phyloP scores from a whole-genome alignment of 2,113 vertebrate species.

The Platichthys stellatus region DNA sequence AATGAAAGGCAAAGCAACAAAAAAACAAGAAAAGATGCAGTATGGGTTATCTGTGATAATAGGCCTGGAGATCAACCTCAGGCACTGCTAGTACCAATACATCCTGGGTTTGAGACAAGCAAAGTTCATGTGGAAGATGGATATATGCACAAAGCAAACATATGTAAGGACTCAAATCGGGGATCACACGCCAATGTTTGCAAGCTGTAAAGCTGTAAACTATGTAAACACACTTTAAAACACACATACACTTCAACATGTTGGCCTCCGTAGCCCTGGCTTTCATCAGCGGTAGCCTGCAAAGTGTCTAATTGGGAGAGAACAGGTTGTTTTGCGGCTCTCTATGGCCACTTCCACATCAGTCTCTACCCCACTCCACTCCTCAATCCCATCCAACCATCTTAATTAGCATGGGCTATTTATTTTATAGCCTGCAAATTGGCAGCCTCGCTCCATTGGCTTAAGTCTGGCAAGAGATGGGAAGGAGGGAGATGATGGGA shows the following conservation, averaged over 20 bases:
- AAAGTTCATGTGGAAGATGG: constrained; percentile 57
- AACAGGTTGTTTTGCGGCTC: constrained; percentile 75
- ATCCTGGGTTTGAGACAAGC: constrained; percentile 32
- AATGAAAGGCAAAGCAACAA: constrained; percentile 49
- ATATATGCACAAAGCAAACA: constrained; percentile 39
- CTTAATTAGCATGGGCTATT: constrained; percentile 80
- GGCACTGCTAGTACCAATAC: constrained; percentile 20
- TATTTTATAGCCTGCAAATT: constrained; percentile 81
- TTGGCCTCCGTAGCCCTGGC: constrained; percentile 30
- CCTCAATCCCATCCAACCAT: constrained; percentile 66
- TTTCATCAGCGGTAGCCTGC: constrained; percentile 47
- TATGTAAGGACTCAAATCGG: constrained; percentile 35
- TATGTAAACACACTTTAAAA: constrained; percentile 45
- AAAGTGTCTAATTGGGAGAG: constrained; percentile 72
- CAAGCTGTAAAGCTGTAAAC: constrained; percentile 34
- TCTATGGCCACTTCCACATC: constrained; percentile 58
- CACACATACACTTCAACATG: constrained; percentile 25
- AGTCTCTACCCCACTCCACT: constrained; percentile 48
- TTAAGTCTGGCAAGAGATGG: constrained; percentile 54
- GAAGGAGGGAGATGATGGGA: constrained; percentile 22
- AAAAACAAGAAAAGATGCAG: constrained; percentile 22
- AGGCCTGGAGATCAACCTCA: constrained; percentile 34
- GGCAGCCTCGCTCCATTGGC: constrained; percentile 66
- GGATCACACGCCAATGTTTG: constrained; percentile 37
- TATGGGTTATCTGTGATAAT: constrained; percentile 57